A percentile compares a stretch with the other conserved stretches of the same genome.
These are phyloP conservation scores for Phengaris arion DNA, from an alignment of 2,888 invertebrate genomes.

Conservation along the genomic window DNA sequence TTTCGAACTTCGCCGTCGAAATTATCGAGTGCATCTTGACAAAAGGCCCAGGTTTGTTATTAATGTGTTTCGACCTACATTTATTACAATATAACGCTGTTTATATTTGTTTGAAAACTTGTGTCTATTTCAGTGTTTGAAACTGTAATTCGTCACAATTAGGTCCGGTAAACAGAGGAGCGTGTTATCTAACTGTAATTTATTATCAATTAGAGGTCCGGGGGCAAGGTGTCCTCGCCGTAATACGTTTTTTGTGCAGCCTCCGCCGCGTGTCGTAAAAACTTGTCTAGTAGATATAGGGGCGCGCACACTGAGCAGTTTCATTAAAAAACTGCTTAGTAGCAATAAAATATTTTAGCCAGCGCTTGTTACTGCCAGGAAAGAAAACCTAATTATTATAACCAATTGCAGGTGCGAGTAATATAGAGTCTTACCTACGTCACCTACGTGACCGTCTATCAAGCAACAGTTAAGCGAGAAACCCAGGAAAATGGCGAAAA, in stretches of 20 bases:
- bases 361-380: too few species aligned
- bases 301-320: conserved; percentile 1
- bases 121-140: neutral
- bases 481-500: too few species aligned
- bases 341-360: too few species aligned
- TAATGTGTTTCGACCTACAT: too few species aligned
- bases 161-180: conserved; percentile 17
- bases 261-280: conserved; percentile 34
- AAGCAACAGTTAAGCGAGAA: too few species aligned
- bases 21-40: too few species aligned
- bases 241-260: conserved; percentile 41
- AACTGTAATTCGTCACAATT: conserved; percentile 21
- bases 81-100: neutral
- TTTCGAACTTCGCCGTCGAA: too few species aligned
- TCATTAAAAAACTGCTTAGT: neutral
- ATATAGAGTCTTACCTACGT: too few species aligned
- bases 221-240: conserved; percentile 42
- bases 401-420: too few species aligned
- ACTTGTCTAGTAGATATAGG: conserved; percentile 40
- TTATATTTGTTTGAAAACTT: neutral
- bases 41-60: too few species aligned
- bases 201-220: conserved; percentile 58
- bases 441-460: too few species aligned
- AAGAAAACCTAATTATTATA: too few species aligned
- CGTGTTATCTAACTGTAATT: conserved; percentile 41